A percentile compares a stretch with the other conserved stretches of the same genome.
Conservation (phyloP, 2,888 invertebrate genomes). For the Meteorus cinctellus region DNA sequence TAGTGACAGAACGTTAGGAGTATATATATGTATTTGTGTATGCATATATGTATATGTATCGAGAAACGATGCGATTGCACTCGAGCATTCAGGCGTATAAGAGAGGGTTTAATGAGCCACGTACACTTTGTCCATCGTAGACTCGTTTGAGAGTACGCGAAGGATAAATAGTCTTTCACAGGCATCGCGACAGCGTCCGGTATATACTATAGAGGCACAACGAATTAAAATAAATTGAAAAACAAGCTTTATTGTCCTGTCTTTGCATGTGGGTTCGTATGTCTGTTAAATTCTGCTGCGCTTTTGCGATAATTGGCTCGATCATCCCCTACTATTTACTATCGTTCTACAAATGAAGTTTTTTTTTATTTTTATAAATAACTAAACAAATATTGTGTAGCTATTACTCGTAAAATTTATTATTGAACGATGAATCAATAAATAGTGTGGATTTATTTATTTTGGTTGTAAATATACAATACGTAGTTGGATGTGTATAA, state of each 20-base stretch:
- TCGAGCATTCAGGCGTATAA: conserved; percentile 33
- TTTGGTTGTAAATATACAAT: no score
- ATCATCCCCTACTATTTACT: not conserved
- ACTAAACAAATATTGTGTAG: not conserved
- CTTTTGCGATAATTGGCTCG: conserved; percentile 29
- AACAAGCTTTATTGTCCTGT: conserved; percentile 34
- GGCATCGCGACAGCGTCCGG: conserved; percentile 14
- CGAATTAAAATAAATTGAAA: conserved; percentile 21
- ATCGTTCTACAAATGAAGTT: conserved; percentile 46
- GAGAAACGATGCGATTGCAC: conserved; percentile 36
- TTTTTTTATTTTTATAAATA: conserved; percentile 34
- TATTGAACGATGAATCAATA: no score
- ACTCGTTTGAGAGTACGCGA: conserved; percentile 41
- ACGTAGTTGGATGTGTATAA: no score
- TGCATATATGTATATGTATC: conserved; percentile 34
- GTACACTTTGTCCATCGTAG: conserved; percentile 49
- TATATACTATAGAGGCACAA: not conserved
- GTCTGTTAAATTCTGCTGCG: conserved; percentile 3
- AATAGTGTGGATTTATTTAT: no score
- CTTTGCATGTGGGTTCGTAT: conserved; percentile 17
- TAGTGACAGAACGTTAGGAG: conserved; percentile 29
- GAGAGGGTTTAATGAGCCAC: conserved; percentile 49
- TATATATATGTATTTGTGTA: not conserved
- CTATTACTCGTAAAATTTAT: no score
- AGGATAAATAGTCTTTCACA: conserved; percentile 17